phyloP scores from a whole-genome alignment of 2,888 invertebrate species.

The Lasioglossum calceatum region DNA sequence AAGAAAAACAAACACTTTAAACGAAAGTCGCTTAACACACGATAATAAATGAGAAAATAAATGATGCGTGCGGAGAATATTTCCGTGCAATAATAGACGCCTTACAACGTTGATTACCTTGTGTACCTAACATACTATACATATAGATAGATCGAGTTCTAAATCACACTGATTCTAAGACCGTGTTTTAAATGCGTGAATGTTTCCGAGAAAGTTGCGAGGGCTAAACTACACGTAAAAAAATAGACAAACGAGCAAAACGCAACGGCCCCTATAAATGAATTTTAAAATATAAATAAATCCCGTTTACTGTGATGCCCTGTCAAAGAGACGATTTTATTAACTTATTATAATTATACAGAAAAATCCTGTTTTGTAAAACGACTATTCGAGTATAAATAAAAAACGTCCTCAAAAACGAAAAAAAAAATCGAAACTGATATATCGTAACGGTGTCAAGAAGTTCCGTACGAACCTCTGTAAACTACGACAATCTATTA shows the following conservation, averaged over 20 bases:
- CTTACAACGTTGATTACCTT: conserved; percentile 23
- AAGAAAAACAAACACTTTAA: conserved; percentile 16
- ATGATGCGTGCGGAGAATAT: conserved; percentile 14
- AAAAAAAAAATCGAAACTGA: not conserved
- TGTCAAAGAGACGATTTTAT: conserved; percentile 30
- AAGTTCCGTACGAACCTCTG: conserved; percentile 37
- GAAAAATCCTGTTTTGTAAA: conserved; percentile 39
- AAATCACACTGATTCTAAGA: conserved; percentile 7
- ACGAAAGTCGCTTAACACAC: conserved; percentile 22
- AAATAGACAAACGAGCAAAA: conserved; percentile 17
- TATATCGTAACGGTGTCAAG: conserved; percentile 25
- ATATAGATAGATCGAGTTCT: conserved; percentile 25
- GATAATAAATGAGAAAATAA: conserved; percentile 14
- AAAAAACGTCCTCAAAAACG: conserved; percentile 43
- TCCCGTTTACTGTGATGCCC: conserved; percentile 31
- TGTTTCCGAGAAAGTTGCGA: conserved; percentile 3
- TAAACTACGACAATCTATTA: conserved; percentile 30
- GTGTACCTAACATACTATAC: conserved; percentile 13
- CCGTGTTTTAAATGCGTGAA: conserved; percentile 20
- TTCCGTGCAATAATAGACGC: conserved; percentile 27
- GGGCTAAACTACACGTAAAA: not conserved
- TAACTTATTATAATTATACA: conserved; percentile 39
- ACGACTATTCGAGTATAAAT: conserved; percentile 26
- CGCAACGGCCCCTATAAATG: conserved; percentile 11
- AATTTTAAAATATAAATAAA: conserved; percentile 33